Evolutionary conservation across 2,888 invertebrate genomes (phyloP).

Genomic region (Schizotus pectinicornis): DNA sequence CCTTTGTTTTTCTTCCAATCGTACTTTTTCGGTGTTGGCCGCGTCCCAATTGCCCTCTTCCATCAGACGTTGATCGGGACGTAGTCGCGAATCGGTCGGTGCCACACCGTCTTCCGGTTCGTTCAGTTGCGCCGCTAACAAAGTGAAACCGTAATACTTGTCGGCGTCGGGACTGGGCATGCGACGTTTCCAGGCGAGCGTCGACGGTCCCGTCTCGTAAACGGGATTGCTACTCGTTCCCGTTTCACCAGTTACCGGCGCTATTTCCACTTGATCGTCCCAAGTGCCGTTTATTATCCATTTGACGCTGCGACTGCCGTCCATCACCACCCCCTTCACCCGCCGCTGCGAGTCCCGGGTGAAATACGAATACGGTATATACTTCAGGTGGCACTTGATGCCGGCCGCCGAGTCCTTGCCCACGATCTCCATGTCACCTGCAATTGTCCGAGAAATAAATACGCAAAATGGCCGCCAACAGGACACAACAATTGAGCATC

Average conservation of each 20-base stretch:
- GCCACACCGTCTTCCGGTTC: conserved; percentile 90
- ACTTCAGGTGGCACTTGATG: conserved; percentile 95
- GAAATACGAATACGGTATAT: conserved; percentile 98
- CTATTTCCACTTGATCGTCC: conserved; percentile 95
- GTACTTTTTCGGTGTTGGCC: conserved; percentile 84
- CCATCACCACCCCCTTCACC: conserved; percentile 82
- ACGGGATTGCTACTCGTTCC: conserved; percentile 78
- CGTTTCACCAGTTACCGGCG: conserved; percentile 78
- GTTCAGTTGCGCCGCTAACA: conserved; percentile 95
- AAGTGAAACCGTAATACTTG: conserved; percentile 92
- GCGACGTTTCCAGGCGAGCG: conserved; percentile 85
- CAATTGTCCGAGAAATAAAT: conserved; percentile 14
- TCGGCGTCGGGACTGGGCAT: conserved; percentile 72
- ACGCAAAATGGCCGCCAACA: not conserved
- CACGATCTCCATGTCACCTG: conserved; percentile 93
- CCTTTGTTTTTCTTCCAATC: conserved; percentile 96
- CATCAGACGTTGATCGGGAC: conserved; percentile 98
- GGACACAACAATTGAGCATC: too few species aligned
- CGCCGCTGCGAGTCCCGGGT: conserved; percentile 93
- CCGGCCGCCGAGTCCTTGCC: conserved; percentile 85
- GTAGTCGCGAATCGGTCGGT: conserved; percentile 85
- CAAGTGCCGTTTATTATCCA: conserved; percentile 83
- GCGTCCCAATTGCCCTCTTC: conserved; percentile 92
- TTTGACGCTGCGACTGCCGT: conserved; percentile 73
- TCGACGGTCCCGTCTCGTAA: conserved; percentile 89